These are phyloP conservation scores for Serinus canaria DNA, from an alignment of 2,113 vertebrate genomes.

Conservation along the genomic window DNA sequence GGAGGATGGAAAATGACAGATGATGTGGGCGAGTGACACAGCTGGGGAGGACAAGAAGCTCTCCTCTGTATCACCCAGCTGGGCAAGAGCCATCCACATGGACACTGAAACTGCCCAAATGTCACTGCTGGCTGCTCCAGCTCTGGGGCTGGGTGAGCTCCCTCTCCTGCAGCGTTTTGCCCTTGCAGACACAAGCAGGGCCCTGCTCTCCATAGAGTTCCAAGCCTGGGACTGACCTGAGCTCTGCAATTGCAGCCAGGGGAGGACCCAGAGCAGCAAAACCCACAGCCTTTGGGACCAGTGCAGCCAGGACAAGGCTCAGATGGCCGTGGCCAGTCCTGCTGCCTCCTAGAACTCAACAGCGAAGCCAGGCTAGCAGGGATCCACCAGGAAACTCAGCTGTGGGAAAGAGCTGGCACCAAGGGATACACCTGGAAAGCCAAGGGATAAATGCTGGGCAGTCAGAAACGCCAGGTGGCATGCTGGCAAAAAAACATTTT, in stretches of 20 bases:
- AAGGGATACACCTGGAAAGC: not conserved
- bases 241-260: not conserved
- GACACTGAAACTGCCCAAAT: not conserved
- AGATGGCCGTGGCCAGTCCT: not conserved
- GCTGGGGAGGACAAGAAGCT: not conserved
- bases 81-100: not conserved
- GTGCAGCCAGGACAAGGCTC: not conserved
- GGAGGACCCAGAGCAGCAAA: not conserved
- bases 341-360: not conserved
- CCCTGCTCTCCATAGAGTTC: not conserved
- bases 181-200: not conserved
- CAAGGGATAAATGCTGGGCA: not conserved
- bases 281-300: not conserved
- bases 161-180: not conserved
- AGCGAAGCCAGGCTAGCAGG: not conserved
- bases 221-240: rapidly evolving
- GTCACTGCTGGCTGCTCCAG: not conserved
- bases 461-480: not conserved
- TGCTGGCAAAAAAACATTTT: not conserved
- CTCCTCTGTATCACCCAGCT: not conserved
- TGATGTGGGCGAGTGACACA: not conserved
- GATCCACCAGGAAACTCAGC: not conserved
- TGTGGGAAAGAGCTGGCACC: not conserved
- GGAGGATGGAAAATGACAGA: not conserved
- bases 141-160: not conserved